Conservation (phyloP, 2,797 vertebrate species). For the Hemitrygon akajei region DNA sequence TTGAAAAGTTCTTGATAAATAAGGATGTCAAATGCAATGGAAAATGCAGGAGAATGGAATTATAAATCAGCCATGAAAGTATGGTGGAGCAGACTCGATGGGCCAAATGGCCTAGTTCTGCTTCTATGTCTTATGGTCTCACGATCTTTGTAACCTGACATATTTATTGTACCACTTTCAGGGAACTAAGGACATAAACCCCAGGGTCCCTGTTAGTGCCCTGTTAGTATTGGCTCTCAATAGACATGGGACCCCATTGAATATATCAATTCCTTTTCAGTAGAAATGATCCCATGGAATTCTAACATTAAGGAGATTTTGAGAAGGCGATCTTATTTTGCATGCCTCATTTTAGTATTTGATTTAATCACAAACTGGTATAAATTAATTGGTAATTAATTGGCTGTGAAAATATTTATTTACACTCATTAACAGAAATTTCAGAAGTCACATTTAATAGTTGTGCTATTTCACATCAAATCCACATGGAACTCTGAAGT, state of each 20-base stretch:
- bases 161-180: no score
- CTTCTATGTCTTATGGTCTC: no score
- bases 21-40: no score
- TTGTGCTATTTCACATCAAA: background rate
- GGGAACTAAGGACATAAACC: no score
- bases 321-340: background rate
- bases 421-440: slow-evolving; percentile 30
- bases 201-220: no score
- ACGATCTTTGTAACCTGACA: no score
- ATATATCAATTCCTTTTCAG: background rate
- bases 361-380: slow-evolving; percentile 26
- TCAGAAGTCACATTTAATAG: background rate
- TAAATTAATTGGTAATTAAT: slow-evolving; percentile 33
- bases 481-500: background rate
- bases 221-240: background rate
- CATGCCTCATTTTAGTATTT: background rate
- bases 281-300: background rate
- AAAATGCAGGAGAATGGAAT: no score
- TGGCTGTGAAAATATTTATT: slow-evolving; percentile 31
- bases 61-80: no score
- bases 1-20: no score
- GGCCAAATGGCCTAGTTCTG: no score
- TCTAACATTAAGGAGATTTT: background rate
- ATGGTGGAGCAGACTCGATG: no score
- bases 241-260: background rate